Conservation (phyloP, 2,113 vertebrate genomes). For the Melanerpes formicivorus region DNA sequence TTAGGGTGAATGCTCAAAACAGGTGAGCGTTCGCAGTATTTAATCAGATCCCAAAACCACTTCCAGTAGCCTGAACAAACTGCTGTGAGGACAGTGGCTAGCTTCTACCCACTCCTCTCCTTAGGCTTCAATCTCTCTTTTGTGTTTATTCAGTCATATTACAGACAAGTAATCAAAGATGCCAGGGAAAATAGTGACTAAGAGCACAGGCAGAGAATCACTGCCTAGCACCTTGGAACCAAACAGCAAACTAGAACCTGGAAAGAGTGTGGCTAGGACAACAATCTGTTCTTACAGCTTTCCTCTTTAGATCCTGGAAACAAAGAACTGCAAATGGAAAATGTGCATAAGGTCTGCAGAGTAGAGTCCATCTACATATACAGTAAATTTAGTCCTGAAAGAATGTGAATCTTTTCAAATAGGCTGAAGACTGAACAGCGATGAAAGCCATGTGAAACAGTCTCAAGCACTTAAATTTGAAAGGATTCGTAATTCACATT, state of each 20-base stretch:
- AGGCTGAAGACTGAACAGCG: neutral
- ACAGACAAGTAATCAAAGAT: neutral
- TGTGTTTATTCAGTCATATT: neutral
- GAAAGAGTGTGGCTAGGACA: neutral
- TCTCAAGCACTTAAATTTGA: neutral
- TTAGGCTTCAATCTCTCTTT: neutral
- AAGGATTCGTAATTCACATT: neutral
- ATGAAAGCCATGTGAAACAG: neutral
- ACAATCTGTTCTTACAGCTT: neutral
- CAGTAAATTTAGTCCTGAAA: neutral
- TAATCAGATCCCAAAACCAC: neutral
- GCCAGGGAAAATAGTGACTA: neutral
- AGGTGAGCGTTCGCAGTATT: neutral
- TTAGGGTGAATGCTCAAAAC: neutral
- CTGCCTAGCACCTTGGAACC: neutral
- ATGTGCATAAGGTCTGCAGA: neutral
- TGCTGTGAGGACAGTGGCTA: neutral
- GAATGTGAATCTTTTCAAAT: neutral
- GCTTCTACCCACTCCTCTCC: neutral
- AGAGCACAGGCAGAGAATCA: neutral
- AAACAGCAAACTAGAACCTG: neutral
- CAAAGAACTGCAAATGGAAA: neutral
- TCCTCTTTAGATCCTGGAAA: neutral
- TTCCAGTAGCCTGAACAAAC: neutral
- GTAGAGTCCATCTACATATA: neutral